Conservation (phyloP, 2,888 invertebrate genomes). For the Abscondita cerata region DNA sequence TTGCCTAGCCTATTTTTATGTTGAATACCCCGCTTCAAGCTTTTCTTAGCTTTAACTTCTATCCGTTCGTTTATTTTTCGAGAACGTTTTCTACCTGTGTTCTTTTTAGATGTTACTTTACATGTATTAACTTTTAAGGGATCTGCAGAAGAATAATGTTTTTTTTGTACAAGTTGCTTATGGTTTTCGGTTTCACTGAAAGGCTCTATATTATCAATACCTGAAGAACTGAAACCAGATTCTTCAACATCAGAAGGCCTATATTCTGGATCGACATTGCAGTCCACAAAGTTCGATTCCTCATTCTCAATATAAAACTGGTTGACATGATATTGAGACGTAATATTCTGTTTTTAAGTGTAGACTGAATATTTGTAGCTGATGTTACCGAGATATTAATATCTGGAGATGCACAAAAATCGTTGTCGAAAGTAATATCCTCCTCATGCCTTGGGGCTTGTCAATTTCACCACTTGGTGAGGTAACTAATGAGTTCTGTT, state of each 20-base stretch:
- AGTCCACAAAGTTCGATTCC: neutral
- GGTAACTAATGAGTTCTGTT: neutral
- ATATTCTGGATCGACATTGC: neutral
- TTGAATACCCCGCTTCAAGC: slow-evolving; percentile 4
- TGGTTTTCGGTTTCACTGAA: too few relatives aligned
- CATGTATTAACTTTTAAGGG: slow-evolving; percentile 3
- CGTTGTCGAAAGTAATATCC: neutral
- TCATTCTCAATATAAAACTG: neutral
- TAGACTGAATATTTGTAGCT: neutral
- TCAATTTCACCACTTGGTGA: neutral
- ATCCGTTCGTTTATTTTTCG: neutral
- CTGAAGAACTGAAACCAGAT: neutral
- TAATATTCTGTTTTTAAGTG: neutral
- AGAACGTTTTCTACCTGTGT: slow-evolving; percentile 8
- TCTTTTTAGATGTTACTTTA: slow-evolving; percentile 1
- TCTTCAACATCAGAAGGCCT: neutral
- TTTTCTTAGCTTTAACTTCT: slow-evolving; percentile 7
- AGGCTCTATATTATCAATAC: too few relatives aligned
- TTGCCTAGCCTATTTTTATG: slow-evolving; percentile 8
- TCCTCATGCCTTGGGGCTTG: neutral
- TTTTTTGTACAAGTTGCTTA: too few relatives aligned
- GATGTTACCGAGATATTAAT: neutral
- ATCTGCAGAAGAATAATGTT: too few relatives aligned
- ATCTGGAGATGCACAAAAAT: neutral
- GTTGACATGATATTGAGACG: neutral